Evolutionary conservation across 1,140 invertebrate genomes (phyloP).

Genomic region (Tetramorium parvispinum): DNA sequence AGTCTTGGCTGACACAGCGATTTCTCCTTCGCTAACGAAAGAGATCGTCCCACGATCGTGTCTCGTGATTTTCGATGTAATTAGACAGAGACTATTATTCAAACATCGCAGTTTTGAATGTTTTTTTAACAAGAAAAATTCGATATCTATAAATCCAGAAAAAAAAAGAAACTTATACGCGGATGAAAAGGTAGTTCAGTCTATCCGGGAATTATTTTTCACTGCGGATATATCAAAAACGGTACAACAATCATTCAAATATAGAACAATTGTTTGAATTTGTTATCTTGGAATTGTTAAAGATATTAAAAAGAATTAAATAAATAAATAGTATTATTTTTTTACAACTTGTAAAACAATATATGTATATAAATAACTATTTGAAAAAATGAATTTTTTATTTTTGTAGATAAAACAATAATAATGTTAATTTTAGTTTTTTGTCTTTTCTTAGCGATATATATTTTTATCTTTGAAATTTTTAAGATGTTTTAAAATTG

Average conservation of each 20-base stretch:
- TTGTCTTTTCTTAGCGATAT: neutral
- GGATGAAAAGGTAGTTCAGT: neutral
- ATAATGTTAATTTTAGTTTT: neutral
- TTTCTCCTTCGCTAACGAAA: neutral
- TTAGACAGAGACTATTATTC: neutral
- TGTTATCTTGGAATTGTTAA: neutral
- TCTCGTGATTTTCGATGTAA: slow-evolving; percentile 14
- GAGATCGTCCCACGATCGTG: neutral
- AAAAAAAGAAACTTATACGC: slow-evolving; percentile 4
- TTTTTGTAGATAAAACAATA: neutral
- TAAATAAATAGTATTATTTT: neutral
- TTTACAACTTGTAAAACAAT: neutral
- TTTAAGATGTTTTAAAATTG: neutral
- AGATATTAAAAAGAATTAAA: neutral
- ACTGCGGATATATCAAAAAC: neutral
- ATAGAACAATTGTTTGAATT: neutral
- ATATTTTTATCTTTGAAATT: neutral
- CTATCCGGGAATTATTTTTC: neutral
- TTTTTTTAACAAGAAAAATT: slow-evolving; percentile 2
- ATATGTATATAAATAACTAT: neutral
- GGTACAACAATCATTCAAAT: neutral
- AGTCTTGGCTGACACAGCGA: neutral
- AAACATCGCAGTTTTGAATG: neutral
- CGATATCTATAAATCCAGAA: neutral
- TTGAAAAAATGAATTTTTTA: neutral